A percentile compares a stretch with the other conserved stretches of the same genome.
These are phyloP conservation scores for Chymomyza costata DNA, from an alignment of 1,140 invertebrate species.

Conservation along the genomic window DNA sequence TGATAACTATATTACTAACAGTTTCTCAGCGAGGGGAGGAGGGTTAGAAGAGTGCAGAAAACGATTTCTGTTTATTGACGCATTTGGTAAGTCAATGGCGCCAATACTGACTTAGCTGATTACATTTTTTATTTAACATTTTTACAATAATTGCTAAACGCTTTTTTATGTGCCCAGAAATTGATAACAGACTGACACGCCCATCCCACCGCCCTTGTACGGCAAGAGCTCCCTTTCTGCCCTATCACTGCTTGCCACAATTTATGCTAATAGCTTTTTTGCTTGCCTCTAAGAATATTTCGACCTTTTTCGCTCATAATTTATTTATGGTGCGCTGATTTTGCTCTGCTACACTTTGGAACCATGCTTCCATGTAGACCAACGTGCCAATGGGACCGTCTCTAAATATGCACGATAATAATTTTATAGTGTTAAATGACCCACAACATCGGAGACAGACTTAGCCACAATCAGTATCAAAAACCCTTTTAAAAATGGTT, in stretches of 20 bases:
- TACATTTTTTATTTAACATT: conserved; percentile 4
- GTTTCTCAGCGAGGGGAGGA: neutral
- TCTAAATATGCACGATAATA: conserved; percentile 61
- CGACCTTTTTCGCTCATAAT: conserved; percentile 24
- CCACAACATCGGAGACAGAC: conserved; percentile 29
- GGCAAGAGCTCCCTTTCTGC: too few species aligned
- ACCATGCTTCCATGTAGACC: too few species aligned
- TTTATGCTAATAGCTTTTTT: conserved; percentile 55
- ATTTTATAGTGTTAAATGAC: conserved; percentile 70
- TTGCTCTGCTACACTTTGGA: too few species aligned
- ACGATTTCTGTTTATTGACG: conserved; percentile 34
- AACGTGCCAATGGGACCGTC: conserved; percentile 1
- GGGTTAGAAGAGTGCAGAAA: too few species aligned
- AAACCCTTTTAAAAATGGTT: conserved; percentile 53
- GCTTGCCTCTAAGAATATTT: neutral
- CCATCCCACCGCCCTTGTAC: neutral
- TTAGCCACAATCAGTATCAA: conserved; percentile 2
- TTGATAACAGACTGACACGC: conserved; percentile 43
- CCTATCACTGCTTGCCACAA: too few species aligned
- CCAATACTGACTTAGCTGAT: conserved; percentile 32
- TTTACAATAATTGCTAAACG: conserved; percentile 61
- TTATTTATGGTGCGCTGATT: conserved; percentile 12
- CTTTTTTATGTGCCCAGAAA: conserved; percentile 61
- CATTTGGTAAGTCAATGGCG: conserved; percentile 42
- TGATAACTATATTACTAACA: conserved; percentile 59